A percentile compares a stretch with the other conserved stretches of the same genome.
Conservation (phyloP, 2,797 vertebrate genomes). For the Gallirallus australis region DNA sequence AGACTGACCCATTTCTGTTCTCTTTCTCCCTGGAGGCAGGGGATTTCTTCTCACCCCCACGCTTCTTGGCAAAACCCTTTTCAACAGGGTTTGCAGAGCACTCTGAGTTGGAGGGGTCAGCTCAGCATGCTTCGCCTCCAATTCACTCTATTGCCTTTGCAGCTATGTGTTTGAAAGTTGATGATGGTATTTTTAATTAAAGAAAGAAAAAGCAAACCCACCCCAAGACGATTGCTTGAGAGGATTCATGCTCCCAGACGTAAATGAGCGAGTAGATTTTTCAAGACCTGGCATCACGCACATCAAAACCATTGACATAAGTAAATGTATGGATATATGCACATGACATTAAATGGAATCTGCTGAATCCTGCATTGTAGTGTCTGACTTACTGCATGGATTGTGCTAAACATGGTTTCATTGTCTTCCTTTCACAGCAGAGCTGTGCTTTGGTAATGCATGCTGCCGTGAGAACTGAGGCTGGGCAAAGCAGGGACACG, state of each 20-base stretch:
- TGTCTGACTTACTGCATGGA: slow-evolving; percentile 58
- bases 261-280: slow-evolving; percentile 28
- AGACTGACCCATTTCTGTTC: not conserved
- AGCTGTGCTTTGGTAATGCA: not conserved
- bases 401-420: not conserved
- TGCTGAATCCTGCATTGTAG: slow-evolving; percentile 50
- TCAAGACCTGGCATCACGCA: slow-evolving; percentile 62
- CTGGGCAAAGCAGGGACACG: rapidly evolving
- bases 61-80: not conserved
- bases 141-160: rapidly evolving
- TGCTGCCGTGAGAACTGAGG: not conserved
- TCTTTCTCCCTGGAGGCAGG: not conserved
- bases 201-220: too few species aligned
- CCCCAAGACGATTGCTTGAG: not conserved
- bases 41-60: rapidly evolving
- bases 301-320: slow-evolving; percentile 62
- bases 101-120: not conserved
- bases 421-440: not conserved
- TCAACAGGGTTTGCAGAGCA: not conserved
- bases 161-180: rapidly evolving
- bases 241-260: not conserved
- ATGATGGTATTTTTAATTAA: not conserved
- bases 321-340: slow-evolving; percentile 65
- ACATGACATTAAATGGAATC: slow-evolving; percentile 68
- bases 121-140: not conserved